Evolutionary conservation across 2,888 invertebrate genomes (phyloP).

Genomic region (Apamea anceps): DNA sequence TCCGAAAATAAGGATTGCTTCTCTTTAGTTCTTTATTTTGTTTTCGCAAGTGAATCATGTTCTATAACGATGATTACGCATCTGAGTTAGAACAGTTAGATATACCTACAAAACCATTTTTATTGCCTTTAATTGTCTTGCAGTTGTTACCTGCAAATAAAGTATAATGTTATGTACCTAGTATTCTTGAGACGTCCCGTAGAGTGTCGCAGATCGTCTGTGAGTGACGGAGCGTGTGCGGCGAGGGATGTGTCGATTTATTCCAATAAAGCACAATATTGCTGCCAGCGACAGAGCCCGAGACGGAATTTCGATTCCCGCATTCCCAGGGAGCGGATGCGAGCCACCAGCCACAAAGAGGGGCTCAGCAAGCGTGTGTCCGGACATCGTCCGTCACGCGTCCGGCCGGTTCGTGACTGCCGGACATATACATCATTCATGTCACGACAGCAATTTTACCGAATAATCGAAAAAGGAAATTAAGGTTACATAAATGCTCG

Average conservation of each 20-base stretch:
- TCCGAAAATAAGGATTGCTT: slow-evolving; percentile 18
- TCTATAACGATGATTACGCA: neutral
- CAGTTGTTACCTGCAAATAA: neutral
- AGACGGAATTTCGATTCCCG: slow-evolving; percentile 51
- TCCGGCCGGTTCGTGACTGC: slow-evolving; percentile 14
- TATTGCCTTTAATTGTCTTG: neutral
- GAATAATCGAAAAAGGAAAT: slow-evolving; percentile 57
- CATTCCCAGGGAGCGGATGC: slow-evolving; percentile 36
- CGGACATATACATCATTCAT: slow-evolving; percentile 41
- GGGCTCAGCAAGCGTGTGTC: slow-evolving; percentile 10
- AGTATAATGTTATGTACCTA: neutral
- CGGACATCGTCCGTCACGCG: slow-evolving; percentile 36
- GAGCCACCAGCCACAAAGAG: slow-evolving; percentile 36
- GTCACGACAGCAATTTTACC: slow-evolving; percentile 44
- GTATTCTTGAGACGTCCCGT: neutral
- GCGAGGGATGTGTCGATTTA: slow-evolving; percentile 38
- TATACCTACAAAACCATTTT: neutral
- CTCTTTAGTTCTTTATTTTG: slow-evolving; percentile 1
- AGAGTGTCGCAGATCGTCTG: neutral
- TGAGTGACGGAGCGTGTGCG: slow-evolving; percentile 18
- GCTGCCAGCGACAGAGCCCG: slow-evolving; percentile 6
- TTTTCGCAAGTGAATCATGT: neutral
- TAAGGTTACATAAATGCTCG: slow-evolving; percentile 44
- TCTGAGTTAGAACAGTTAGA: no score
- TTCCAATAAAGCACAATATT: slow-evolving; percentile 45